Percentiles rank a stretch among this genome's conserved stretches.
Evolutionary conservation across 2,113 vertebrate species (phyloP).

Genomic region (Chascanopsetta lugubris): DNA sequence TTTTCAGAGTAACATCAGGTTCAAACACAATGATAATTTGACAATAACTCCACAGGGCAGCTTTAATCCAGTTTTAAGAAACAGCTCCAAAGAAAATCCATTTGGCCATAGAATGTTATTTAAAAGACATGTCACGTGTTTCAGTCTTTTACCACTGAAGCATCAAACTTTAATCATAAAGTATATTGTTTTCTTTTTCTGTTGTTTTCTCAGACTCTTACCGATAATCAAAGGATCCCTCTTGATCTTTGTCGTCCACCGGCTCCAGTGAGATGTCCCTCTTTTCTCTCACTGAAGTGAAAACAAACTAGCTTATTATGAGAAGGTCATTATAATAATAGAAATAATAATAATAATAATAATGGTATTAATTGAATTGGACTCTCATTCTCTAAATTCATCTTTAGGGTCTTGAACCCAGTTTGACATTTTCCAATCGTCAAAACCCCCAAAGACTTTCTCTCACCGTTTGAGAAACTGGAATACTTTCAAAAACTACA

Average conservation of each 20-base stretch:
- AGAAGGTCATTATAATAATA: neutral
- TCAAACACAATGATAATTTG: too few relatives aligned
- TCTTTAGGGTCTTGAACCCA: too few relatives aligned
- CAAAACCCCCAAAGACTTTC: neutral
- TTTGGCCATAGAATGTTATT: too few relatives aligned
- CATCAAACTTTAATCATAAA: too few relatives aligned
- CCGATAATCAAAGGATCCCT: constrained; percentile 97
- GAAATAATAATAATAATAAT: too few relatives aligned
- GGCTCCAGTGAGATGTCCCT: constrained; percentile 90
- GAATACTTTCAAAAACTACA: too few relatives aligned
- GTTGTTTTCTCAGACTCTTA: constrained; percentile 56
- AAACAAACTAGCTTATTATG: neutral
- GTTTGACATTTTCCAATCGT: neutral
- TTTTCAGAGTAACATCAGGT: too few relatives aligned
- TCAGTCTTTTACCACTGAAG: too few relatives aligned
- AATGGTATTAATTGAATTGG: too few relatives aligned
- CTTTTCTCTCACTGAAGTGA: constrained; percentile 89
- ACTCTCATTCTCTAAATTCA: too few relatives aligned
- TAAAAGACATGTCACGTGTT: too few relatives aligned
- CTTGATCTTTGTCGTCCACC: constrained; percentile 91
- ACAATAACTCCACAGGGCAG: neutral
- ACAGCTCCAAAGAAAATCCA: constrained; percentile 18
- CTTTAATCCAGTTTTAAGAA: constrained; percentile 23
- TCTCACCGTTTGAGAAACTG: too few relatives aligned
- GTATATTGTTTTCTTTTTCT: neutral